Percentiles rank a stretch among this genome's conserved stretches.
Conservation (phyloP, 2,888 invertebrate species). For the Acanthosepion lycidas region DNA sequence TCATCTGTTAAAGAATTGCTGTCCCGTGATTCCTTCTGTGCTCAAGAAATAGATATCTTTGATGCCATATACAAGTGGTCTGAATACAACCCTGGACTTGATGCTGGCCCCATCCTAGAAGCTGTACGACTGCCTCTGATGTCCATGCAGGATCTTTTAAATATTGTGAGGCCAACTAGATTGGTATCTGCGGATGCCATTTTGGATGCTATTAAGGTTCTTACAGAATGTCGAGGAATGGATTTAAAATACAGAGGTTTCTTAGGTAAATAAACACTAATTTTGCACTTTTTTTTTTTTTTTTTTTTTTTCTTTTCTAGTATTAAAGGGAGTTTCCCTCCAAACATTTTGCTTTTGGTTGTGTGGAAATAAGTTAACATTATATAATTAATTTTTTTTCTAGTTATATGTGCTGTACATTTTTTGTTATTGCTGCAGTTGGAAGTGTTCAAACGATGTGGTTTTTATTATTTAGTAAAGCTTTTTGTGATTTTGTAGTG, state of each 20-base stretch:
- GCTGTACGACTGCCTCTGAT: constrained; percentile 88
- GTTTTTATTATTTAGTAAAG: no score
- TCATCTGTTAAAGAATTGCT: constrained; percentile 87
- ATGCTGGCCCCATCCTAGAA: constrained; percentile 68
- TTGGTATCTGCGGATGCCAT: constrained; percentile 91
- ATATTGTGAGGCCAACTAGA: constrained; percentile 89
- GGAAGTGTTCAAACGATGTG: no score
- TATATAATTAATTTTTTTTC: no score
- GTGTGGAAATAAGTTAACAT: no score
- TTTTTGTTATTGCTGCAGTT: no score
- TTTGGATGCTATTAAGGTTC: constrained; percentile 93
- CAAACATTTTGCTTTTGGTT: no score
- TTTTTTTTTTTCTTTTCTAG: no score
- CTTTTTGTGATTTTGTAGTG: no score
- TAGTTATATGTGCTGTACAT: no score
- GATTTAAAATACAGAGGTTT: constrained; percentile 88
- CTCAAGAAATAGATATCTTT: constrained; percentile 96
- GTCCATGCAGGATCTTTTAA: constrained; percentile 88
- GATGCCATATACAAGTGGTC: constrained; percentile 91
- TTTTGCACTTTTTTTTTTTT: not conserved
- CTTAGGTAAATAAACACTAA: constrained; percentile 60
- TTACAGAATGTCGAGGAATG: constrained; percentile 85
- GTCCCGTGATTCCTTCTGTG: constrained; percentile 94
- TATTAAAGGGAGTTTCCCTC: no score
- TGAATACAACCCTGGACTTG: constrained; percentile 83